Evolutionary conservation across 2,797 vertebrate genomes (phyloP).

Genomic region (Gallirallus australis): DNA sequence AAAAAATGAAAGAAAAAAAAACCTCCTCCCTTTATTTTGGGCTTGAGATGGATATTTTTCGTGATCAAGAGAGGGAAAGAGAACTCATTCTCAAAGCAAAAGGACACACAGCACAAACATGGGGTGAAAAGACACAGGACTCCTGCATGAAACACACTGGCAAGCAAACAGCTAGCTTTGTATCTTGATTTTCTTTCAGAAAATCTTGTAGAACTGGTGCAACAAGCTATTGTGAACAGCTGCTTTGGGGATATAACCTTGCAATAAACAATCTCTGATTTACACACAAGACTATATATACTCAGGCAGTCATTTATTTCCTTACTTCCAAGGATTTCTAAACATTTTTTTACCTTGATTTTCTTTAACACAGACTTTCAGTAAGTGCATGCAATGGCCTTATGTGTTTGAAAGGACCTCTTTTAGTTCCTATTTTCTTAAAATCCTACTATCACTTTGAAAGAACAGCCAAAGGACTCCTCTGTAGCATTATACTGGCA

Average conservation of each 20-base stretch:
- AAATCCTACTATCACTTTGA: not conserved
- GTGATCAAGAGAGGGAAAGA: not conserved
- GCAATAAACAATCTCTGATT: constrained; percentile 1
- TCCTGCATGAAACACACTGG: not conserved
- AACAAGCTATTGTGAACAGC: constrained; percentile 42
- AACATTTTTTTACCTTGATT: not conserved
- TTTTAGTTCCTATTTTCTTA: not conserved
- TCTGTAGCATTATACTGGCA: not conserved
- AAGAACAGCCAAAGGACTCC: not conserved
- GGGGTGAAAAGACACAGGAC: not conserved
- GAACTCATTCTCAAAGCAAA: not conserved
- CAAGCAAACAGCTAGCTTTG: not conserved
- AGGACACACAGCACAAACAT: not conserved
- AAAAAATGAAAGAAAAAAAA: not conserved
- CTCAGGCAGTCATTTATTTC: not conserved
- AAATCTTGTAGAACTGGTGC: constrained; percentile 48
- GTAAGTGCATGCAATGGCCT: not conserved
- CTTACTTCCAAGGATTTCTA: not conserved
- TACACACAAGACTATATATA: not conserved
- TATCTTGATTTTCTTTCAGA: constrained; percentile 43
- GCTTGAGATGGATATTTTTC: not conserved
- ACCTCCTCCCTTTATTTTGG: not conserved
- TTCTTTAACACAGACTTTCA: not conserved
- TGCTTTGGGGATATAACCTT: constrained; percentile 17
- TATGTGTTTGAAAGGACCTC: not conserved